Percentiles rank a stretch among this genome's conserved stretches.
Evolutionary conservation across 1,140 invertebrate species (phyloP).

Genomic region (Leptinotarsa texana): DNA sequence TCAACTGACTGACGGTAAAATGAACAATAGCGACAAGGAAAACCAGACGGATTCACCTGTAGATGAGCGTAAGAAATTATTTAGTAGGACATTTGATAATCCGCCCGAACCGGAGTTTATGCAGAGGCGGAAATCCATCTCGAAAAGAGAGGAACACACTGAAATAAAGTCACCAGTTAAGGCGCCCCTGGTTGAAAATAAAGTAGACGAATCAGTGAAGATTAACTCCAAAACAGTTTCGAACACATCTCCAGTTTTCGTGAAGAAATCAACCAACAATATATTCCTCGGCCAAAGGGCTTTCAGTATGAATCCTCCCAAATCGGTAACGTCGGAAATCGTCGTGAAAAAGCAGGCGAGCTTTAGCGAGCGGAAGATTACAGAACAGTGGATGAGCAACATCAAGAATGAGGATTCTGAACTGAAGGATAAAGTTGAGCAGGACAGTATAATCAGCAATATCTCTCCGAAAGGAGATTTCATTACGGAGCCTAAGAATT

Average conservation of each 20-base stretch:
- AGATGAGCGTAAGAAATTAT: conserved; percentile 52
- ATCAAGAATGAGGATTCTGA: conserved; percentile 39
- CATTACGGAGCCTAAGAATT: conserved; percentile 65
- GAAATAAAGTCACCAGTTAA: conserved; percentile 32
- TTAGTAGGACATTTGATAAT: conserved; percentile 48
- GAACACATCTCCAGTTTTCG: conserved; percentile 21
- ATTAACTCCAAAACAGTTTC: conserved; percentile 23
- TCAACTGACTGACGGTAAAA: conserved; percentile 29
- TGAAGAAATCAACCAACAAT: conserved; percentile 36
- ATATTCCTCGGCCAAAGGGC: conserved; percentile 44
- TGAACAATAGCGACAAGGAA: conserved; percentile 50
- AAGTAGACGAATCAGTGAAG: conserved; percentile 7
- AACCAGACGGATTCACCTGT: conserved; percentile 60
- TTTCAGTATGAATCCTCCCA: conserved; percentile 42
- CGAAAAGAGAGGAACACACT: conserved; percentile 42
- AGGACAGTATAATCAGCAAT: conserved; percentile 44
- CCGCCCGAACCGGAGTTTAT: conserved; percentile 8
- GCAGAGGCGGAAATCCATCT: conserved; percentile 23
- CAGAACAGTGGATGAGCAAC: conserved; percentile 46
- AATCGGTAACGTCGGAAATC: conserved; percentile 31
- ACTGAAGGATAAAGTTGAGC: conserved; percentile 35
- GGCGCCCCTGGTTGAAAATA: conserved; percentile 40
- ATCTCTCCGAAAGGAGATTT: conserved; percentile 47
- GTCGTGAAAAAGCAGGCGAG: conserved; percentile 45
- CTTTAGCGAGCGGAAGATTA: conserved; percentile 43